These are phyloP conservation scores for Tinamus guttatus DNA, from an alignment of 2,113 vertebrate species.

Conservation along the genomic window DNA sequence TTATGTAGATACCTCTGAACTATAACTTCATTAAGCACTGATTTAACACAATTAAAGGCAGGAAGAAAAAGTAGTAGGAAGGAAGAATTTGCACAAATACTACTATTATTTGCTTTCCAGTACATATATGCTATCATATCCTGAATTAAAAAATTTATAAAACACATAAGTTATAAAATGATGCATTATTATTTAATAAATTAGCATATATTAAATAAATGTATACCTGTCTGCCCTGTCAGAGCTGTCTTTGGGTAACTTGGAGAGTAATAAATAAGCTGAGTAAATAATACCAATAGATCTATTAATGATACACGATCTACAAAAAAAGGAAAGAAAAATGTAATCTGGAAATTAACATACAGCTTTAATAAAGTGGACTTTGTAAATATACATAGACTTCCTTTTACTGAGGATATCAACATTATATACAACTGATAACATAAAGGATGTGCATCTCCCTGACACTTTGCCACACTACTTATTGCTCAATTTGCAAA, in stretches of 20 bases:
- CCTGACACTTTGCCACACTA: neutral
- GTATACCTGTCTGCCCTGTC: slow-evolving; percentile 82
- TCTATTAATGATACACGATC: slow-evolving; percentile 84
- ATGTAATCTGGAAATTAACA: neutral
- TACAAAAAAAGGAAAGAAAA: slow-evolving; percentile 3
- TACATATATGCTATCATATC: no score
- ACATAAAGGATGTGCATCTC: neutral
- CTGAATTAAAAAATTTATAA: neutral
- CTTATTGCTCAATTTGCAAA: neutral
- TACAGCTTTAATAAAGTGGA: neutral
- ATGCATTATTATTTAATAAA: neutral
- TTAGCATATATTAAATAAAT: neutral
- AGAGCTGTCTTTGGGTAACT: slow-evolving; percentile 64
- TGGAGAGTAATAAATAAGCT: slow-evolving; percentile 88
- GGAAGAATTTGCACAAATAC: neutral
- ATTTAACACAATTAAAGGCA: neutral
- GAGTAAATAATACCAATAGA: slow-evolving; percentile 86
- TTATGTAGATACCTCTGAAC: neutral
- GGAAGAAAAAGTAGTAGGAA: neutral
- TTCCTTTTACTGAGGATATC: neutral
- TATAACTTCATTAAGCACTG: neutral
- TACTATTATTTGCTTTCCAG: no score
- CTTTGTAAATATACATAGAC: neutral
- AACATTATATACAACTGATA: neutral
- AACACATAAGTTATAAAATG: neutral